phyloP scores from a whole-genome alignment of 2,888 invertebrate genomes.

The Busseola fusca region DNA sequence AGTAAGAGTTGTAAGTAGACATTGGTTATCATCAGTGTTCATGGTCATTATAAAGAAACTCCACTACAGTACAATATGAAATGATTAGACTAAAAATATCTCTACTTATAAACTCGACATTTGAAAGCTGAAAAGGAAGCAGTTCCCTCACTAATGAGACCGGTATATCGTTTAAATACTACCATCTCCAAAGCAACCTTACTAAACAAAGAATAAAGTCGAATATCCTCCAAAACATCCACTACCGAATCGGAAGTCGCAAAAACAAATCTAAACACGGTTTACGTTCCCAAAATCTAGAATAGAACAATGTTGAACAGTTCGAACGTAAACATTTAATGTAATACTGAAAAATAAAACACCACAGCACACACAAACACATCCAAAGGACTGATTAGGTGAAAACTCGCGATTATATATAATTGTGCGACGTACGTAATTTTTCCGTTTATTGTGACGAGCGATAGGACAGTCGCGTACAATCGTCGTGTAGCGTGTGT shows the following conservation, averaged over 20 bases:
- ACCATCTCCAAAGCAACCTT: constrained; percentile 33
- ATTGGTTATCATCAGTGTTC: neutral
- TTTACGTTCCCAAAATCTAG: constrained; percentile 33
- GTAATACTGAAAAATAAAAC: constrained; percentile 39
- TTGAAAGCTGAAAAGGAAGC: constrained; percentile 56
- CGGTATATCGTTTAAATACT: constrained; percentile 25
- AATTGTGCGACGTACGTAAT: constrained; percentile 71
- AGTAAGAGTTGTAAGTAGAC: neutral
- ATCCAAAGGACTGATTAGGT: constrained; percentile 42
- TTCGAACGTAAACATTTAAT: constrained; percentile 38
- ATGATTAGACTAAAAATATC: constrained; percentile 33
- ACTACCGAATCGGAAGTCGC: constrained; percentile 33
- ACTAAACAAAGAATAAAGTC: constrained; percentile 35
- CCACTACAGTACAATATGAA: constrained; percentile 10
- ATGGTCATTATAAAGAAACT: neutral
- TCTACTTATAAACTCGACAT: constrained; percentile 30
- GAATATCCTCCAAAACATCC: constrained; percentile 28
- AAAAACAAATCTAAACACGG: constrained; percentile 40
- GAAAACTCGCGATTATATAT: constrained; percentile 50
- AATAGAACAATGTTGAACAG: constrained; percentile 21
- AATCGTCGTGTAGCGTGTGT: constrained; percentile 62
- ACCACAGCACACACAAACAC: constrained; percentile 49
- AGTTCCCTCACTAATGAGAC: constrained; percentile 61
- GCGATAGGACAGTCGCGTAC: constrained; percentile 56
- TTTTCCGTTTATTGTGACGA: constrained; percentile 63